phyloP scores from a whole-genome alignment of 2,797 vertebrate genomes.

The Xerus rutilus region DNA sequence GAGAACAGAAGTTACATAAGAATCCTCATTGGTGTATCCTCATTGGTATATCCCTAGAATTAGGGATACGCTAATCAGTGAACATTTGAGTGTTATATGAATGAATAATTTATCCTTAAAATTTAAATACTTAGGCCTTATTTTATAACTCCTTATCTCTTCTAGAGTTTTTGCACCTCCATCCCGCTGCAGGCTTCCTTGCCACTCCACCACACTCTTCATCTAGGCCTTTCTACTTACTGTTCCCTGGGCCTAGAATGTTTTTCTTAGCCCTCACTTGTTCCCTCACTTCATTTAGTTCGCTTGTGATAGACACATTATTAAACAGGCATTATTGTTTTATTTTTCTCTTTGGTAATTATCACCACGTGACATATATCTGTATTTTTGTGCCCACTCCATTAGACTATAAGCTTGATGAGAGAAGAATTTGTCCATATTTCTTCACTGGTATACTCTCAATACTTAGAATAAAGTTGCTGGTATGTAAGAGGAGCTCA shows the following conservation, averaged over 20 bases:
- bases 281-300: neutral
- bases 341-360: neutral
- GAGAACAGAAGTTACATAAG: neutral
- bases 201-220: neutral
- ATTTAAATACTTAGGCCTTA: neutral
- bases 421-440: neutral
- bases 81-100: neutral
- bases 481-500: neutral
- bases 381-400: neutral
- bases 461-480: neutral
- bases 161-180: neutral
- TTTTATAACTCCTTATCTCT: neutral
- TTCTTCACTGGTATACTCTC: neutral
- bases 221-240: neutral
- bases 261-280: neutral
- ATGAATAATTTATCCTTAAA: slow-evolving; percentile 32
- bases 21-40: neutral
- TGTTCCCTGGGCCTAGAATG: neutral
- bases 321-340: neutral
- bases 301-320: neutral
- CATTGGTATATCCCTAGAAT: neutral
- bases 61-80: neutral
- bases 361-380: neutral
- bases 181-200: neutral
- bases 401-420: neutral